Evolutionary conservation across 2,113 vertebrate genomes (phyloP).

Genomic region (Odocoileus hemionus): DNA sequence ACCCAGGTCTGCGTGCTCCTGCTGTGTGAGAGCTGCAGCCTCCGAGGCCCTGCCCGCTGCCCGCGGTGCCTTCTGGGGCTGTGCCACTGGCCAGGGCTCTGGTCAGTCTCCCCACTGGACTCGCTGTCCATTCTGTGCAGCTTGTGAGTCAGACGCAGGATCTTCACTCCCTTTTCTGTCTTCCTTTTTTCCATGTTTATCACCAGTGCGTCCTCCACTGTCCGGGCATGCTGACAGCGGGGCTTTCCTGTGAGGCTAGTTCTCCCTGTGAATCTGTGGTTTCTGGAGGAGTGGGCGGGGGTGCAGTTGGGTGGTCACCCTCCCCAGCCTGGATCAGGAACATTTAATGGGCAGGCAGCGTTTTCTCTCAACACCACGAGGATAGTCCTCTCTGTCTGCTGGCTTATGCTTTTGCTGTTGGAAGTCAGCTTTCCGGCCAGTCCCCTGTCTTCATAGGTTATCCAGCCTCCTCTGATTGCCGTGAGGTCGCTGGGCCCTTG

Average conservation of each 20-base stretch:
- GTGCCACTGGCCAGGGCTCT: not conserved
- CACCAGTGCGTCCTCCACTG: fast-evolving
- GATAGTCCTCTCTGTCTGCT: not conserved
- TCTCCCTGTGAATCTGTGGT: not conserved
- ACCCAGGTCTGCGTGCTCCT: not conserved
- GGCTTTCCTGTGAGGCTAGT: fast-evolving
- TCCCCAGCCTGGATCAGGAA: not conserved
- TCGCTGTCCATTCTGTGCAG: not conserved
- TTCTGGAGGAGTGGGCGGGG: not conserved
- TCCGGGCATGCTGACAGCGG: fast-evolving
- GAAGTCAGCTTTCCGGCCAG: not conserved
- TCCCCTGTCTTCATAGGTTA: not conserved
- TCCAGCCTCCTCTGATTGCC: not conserved
- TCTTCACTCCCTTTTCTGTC: not conserved
- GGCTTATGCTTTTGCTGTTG: not conserved
- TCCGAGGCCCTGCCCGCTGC: not conserved
- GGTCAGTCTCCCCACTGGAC: fast-evolving
- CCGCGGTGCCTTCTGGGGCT: fast-evolving
- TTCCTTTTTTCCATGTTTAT: not conserved
- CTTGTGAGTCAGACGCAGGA: fast-evolving
- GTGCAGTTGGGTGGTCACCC: not conserved
- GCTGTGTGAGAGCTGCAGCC: not conserved
- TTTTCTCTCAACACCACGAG: not conserved
- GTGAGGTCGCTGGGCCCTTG: fast-evolving
- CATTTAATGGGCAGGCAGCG: not conserved